Evolutionary conservation across 2,888 invertebrate species (phyloP).

Genomic region (Cerastis rubricosa): DNA sequence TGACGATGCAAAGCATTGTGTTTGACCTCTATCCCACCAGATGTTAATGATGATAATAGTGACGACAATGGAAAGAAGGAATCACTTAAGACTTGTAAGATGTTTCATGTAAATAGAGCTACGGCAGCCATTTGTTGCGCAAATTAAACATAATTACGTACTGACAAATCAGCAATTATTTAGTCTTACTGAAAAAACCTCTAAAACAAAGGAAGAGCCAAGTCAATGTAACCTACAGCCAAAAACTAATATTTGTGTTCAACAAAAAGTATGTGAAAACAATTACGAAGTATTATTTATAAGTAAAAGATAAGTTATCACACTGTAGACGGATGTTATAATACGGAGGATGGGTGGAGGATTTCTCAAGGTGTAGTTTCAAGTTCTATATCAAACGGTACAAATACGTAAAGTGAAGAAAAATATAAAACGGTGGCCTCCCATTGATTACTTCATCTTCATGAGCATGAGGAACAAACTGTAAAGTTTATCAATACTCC

Average conservation of each 20-base stretch:
- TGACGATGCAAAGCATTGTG: background rate
- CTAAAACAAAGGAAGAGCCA: conserved; percentile 11
- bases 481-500: background rate
- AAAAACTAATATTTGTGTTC: conserved; percentile 26
- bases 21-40: background rate
- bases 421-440: conserved; percentile 4
- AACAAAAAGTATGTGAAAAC: conserved; percentile 30
- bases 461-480: background rate
- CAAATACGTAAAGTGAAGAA: background rate
- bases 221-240: conserved; percentile 41
- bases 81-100: background rate
- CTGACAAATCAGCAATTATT: background rate
- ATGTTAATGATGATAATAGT: background rate
- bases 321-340: conserved; percentile 39
- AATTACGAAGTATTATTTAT: conserved; percentile 39
- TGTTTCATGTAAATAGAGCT: background rate
- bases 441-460: background rate
- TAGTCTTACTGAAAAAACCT: background rate
- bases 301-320: conserved; percentile 49
- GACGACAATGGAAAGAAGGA: background rate
- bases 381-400: conserved; percentile 49
- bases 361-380: conserved; percentile 52
- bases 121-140: background rate
- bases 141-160: conserved; percentile 13
- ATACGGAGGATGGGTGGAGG: conserved; percentile 8